Evolutionary conservation across 2,888 invertebrate species (phyloP).

Genomic region (Macrophya annulata): DNA sequence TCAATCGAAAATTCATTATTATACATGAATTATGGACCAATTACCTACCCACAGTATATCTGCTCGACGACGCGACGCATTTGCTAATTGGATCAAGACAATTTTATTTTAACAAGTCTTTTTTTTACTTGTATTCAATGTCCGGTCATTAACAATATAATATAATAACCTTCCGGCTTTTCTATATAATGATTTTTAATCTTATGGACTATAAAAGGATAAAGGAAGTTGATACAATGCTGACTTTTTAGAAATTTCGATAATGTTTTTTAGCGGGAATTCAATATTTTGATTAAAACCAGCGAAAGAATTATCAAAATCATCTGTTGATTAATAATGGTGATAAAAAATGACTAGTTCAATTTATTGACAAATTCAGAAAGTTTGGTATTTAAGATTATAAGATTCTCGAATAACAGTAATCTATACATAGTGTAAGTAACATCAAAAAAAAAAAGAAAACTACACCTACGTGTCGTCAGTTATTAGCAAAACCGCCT

Average conservation of each 20-base stretch:
- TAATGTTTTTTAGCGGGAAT: neutral
- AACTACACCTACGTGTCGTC: neutral
- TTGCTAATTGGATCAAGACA: neutral
- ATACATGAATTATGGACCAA: neutral
- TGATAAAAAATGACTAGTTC: neutral
- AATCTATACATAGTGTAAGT: neutral
- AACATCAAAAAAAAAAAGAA: neutral
- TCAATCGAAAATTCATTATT: neutral
- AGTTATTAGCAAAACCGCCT: neutral
- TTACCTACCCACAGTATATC: neutral
- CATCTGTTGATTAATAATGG: neutral
- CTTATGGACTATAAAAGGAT: neutral
- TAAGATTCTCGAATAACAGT: neutral
- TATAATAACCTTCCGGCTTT: neutral
- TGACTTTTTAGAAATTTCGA: neutral
- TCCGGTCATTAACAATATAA: neutral
- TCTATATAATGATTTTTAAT: neutral
- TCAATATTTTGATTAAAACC: neutral
- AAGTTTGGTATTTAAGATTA: neutral
- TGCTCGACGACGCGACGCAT: slow-evolving; percentile 1
- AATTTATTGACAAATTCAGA: neutral
- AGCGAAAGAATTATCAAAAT: neutral
- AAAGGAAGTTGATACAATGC: neutral
- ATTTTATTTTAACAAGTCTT: neutral
- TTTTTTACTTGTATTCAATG: neutral